phyloP scores from a whole-genome alignment of 2,888 invertebrate genomes.

The Automeris io region DNA sequence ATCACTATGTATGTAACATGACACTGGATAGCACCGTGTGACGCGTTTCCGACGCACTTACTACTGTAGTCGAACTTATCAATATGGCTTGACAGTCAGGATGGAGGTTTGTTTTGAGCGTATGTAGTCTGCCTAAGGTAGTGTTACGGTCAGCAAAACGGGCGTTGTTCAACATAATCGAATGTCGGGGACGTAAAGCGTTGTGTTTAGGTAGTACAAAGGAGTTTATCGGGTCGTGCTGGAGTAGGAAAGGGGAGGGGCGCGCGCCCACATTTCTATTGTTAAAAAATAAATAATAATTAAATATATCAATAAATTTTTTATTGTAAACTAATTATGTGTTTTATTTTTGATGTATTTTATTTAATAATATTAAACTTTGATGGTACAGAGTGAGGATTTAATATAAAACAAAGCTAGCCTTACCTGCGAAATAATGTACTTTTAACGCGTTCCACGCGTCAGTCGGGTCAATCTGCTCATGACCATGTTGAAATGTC shows the following conservation, averaged over 20 bases:
- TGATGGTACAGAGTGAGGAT: too few species aligned
- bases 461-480: too few species aligned
- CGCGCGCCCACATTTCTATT: slow-evolving; percentile 44
- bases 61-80: background rate
- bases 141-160: background rate
- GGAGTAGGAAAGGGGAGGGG: slow-evolving; percentile 17
- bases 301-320: slow-evolving; percentile 75
- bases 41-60: background rate
- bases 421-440: too few species aligned
- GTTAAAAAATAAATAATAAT: slow-evolving; percentile 70
- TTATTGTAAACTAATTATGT: slow-evolving; percentile 50
- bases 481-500: too few species aligned
- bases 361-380: background rate
- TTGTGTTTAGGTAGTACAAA: slow-evolving; percentile 37
- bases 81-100: background rate
- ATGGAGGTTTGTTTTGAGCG: background rate
- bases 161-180: background rate
- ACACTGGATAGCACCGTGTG: background rate
- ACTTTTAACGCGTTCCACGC: too few species aligned
- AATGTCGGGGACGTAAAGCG: background rate
- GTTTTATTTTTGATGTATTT: slow-evolving; percentile 15
- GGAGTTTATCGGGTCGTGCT: slow-evolving; percentile 16
- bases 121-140: background rate
- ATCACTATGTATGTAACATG: slow-evolving; percentile 4
- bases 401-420: too few species aligned